A percentile compares a stretch with the other conserved stretches of the same genome.
phyloP scores from a whole-genome alignment of 2,888 invertebrate genomes.

The Cheilosia vernalis region DNA sequence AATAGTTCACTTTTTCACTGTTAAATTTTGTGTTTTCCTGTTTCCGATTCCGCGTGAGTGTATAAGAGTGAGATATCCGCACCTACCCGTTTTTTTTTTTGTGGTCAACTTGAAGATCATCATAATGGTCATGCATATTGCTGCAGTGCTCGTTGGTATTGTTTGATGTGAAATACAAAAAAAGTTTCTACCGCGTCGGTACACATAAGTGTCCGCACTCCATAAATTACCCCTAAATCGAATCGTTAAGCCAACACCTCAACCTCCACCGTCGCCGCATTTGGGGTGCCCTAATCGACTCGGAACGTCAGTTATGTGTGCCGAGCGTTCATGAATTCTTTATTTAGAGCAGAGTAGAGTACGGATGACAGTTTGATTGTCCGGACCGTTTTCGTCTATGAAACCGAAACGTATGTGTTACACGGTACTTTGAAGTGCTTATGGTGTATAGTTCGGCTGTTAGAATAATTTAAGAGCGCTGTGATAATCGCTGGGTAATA shows the following conservation, averaged over 20 bases:
- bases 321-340: constrained; percentile 15
- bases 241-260: constrained; percentile 56
- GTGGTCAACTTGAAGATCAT: constrained; percentile 20
- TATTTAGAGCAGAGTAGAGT: constrained; percentile 17
- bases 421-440: constrained; percentile 44
- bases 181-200: constrained; percentile 9
- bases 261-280: background rate
- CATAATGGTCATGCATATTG: constrained; percentile 31
- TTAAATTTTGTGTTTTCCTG: constrained; percentile 53
- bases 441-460: background rate
- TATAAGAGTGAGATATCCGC: constrained; percentile 19
- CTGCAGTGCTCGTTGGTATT: constrained; percentile 48
- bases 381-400: constrained; percentile 33
- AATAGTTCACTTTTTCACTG: constrained; percentile 42
- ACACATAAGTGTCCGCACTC: constrained; percentile 46
- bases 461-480: constrained; percentile 63
- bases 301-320: constrained; percentile 35
- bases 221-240: constrained; percentile 61
- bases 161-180: constrained; percentile 47
- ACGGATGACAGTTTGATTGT: constrained; percentile 47
- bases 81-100: constrained; percentile 6
- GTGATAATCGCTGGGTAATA: constrained; percentile 66
- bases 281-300: constrained; percentile 48
- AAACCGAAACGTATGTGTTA: constrained; percentile 27
- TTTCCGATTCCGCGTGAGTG: constrained; percentile 21